A percentile compares a stretch with the other conserved stretches of the same genome.
phyloP scores from a whole-genome alignment of 2,113 vertebrate species.

The Alligator mississippiensis region DNA sequence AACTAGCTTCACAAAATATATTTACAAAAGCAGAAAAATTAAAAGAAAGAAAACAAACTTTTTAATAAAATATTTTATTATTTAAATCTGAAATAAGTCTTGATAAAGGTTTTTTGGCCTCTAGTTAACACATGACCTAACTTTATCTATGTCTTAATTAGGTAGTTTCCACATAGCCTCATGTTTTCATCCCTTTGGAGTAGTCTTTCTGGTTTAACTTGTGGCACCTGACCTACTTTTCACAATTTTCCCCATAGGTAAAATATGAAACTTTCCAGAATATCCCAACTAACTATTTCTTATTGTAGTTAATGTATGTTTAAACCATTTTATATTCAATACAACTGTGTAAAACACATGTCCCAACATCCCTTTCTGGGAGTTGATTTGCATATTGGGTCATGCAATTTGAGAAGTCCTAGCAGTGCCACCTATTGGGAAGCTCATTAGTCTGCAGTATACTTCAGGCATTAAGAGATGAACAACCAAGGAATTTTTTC shows the following conservation, averaged over 20 bases:
- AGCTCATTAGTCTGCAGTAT: constrained; percentile 47
- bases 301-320: constrained; percentile 47
- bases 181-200: constrained; percentile 1
- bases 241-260: constrained; percentile 16
- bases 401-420: constrained; percentile 44
- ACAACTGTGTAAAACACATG: constrained; percentile 62
- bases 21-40: neutral
- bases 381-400: constrained; percentile 66
- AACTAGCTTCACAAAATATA: neutral
- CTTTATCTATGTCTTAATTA: constrained; percentile 44
- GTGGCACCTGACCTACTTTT: constrained; percentile 52
- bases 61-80: neutral
- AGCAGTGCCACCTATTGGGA: constrained; percentile 42
- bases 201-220: constrained; percentile 6
- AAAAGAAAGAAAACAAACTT: neutral
- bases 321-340: constrained; percentile 39
- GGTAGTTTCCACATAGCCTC: neutral
- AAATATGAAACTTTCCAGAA: constrained; percentile 26
- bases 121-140: neutral
- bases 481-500: constrained; percentile 38
- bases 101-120: neutral
- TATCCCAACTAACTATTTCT: constrained; percentile 28
- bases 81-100: neutral
- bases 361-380: constrained; percentile 64
- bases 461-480: constrained; percentile 10